Evolutionary conservation across 2,113 vertebrate genomes (phyloP).

Genomic region (Varanus komodoensis): DNA sequence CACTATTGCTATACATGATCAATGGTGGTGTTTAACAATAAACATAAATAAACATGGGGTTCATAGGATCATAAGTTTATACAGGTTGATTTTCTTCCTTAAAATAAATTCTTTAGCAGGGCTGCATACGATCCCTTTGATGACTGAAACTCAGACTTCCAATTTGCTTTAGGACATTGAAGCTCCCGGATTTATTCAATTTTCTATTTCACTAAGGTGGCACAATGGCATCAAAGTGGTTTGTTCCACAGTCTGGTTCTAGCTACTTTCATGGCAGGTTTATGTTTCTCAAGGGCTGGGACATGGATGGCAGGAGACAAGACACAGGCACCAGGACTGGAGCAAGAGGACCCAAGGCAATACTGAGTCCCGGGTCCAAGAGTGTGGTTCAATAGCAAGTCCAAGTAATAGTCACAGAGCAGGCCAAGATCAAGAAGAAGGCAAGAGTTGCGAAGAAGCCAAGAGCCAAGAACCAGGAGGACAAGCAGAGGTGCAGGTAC

Average conservation of each 20-base stretch:
- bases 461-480: too few species aligned
- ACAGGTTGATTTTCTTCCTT: conserved; percentile 40
- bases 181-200: conserved; percentile 49
- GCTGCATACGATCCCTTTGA: conserved; percentile 54
- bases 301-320: too few species aligned
- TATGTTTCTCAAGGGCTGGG: neutral
- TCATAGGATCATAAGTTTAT: conserved; percentile 58
- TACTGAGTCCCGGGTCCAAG: too few species aligned
- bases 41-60: conserved; percentile 34
- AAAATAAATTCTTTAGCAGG: conserved; percentile 47
- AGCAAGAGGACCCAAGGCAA: too few species aligned
- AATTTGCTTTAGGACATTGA: conserved; percentile 12
- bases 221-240: conserved; percentile 8
- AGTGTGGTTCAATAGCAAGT: too few species aligned
- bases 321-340: too few species aligned
- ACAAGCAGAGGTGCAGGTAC: too few species aligned
- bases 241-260: neutral
- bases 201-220: neutral
- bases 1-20: conserved; percentile 17
- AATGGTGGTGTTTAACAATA: conserved; percentile 30
- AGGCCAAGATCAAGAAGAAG: too few species aligned
- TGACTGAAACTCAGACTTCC: conserved; percentile 52
- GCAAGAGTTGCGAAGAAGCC: too few species aligned
- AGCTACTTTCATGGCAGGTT: neutral
- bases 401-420: too few species aligned